These are phyloP conservation scores for Geophilus truncorum DNA, from an alignment of 2,888 invertebrate genomes.

Conservation along the genomic window DNA sequence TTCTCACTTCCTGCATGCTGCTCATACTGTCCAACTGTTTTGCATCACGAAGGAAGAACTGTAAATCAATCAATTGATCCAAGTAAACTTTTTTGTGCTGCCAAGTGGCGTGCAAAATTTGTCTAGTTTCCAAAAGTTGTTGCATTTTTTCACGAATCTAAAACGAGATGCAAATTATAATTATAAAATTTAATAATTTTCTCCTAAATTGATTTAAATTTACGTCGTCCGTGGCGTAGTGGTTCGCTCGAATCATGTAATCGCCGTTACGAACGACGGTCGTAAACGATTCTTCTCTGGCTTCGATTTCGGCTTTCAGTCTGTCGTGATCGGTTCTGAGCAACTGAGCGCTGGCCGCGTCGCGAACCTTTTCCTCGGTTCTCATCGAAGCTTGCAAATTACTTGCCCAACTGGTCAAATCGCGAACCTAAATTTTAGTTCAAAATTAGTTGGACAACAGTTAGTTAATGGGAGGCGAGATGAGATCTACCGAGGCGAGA, in stretches of 20 bases:
- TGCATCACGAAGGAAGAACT: slow-evolving; percentile 90
- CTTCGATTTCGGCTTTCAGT: slow-evolving; percentile 78
- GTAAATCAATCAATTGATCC: slow-evolving; percentile 86
- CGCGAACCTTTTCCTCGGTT: slow-evolving; percentile 74
- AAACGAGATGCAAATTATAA: slow-evolving; percentile 22
- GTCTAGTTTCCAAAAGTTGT: slow-evolving; percentile 70
- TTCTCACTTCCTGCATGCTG: slow-evolving; percentile 71
- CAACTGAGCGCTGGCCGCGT: slow-evolving; percentile 73
- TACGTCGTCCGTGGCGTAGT: slow-evolving; percentile 60
- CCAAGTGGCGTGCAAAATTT: slow-evolving; percentile 76
- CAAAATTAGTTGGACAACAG: too few relatives aligned
- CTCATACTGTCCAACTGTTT: slow-evolving; percentile 85
- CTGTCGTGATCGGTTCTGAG: slow-evolving; percentile 77
- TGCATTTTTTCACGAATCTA: slow-evolving; percentile 47
- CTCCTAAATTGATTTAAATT: too few relatives aligned
- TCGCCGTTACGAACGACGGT: slow-evolving; percentile 69
- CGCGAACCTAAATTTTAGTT: slow-evolving; percentile 69
- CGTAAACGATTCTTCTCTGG: slow-evolving; percentile 73
- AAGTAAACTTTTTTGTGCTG: slow-evolving; percentile 79
- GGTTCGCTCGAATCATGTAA: slow-evolving; percentile 82
- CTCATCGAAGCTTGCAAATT: slow-evolving; percentile 70
- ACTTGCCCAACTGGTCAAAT: slow-evolving; percentile 82
- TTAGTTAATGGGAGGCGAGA: too few relatives aligned
- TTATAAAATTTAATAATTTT: background rate
- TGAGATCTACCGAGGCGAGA: slow-evolving; percentile 64